Evolutionary conservation across 2,888 invertebrate species (phyloP), one percentile per base, ranked within the genome.

Genomic region (Sarcophaga caerulescens): DNA sequence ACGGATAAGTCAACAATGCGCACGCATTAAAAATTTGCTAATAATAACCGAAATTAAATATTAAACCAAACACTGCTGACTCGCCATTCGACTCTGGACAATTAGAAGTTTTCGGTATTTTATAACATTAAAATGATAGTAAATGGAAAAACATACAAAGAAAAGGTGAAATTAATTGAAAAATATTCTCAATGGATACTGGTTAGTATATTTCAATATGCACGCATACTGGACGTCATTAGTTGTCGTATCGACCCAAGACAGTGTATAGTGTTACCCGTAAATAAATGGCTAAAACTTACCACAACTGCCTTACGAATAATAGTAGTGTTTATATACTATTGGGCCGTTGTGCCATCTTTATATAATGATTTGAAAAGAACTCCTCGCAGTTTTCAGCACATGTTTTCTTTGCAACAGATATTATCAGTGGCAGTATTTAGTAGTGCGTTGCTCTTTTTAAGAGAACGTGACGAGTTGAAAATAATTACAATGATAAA

Each of bases 201-300:
- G 1, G 8, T 88, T 17, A 35, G 25, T 3, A 85, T 90, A 6
- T 91, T 90, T 71, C 79, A 88, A 5, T 57, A 77, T 12, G 90
- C 89, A 0, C 89, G 90, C 0, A 76, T 88, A 0, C 76, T 91
- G 11, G 89, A 89, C 21, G 84, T 91, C 71, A 83, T 90, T 19
- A 89, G 88, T 68, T 88, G 87, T 57, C 63, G 77, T 0, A 62
- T 91, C 76, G 84, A 89, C 63, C 77, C 60, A 3, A 65, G 73
- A 1, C 86, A 75, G 2, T 76, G 89, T 70, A 68, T 83, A 57
- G 66, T 91, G 21, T 74, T 47, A 68, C 35, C 77, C 5, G 85
- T 83, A 6, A 86, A 85, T 5, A 76, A 82, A 0, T 82, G 87
- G 10, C 80, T 87, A 71, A 88, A 88, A 21, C 83, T 88, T 1